Evolutionary conservation across 2,113 vertebrate genomes (phyloP).

Genomic region (Rhinoptilus africanus): DNA sequence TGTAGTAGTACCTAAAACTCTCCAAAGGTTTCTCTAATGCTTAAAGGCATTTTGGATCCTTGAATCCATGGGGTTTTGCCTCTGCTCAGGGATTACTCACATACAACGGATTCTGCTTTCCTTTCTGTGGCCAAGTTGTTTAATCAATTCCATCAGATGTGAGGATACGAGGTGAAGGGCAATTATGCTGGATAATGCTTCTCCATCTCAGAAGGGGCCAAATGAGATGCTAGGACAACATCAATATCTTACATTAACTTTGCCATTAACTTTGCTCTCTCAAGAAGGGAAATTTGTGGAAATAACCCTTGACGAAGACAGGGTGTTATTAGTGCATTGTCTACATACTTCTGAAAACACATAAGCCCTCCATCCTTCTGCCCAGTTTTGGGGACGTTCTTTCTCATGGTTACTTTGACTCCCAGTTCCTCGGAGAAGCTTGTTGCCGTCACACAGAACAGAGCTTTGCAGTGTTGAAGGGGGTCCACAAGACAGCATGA

Average conservation of each 20-base stretch:
- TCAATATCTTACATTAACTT: not conserved
- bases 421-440: not conserved
- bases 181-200: not conserved
- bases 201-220: not conserved
- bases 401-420: not conserved
- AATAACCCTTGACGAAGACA: not conserved
- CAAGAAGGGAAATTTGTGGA: not conserved
- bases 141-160: not conserved
- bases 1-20: not conserved
- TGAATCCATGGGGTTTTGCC: not conserved
- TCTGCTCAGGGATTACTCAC: not conserved
- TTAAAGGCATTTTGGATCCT: not conserved
- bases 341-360: not conserved
- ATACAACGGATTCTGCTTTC: not conserved
- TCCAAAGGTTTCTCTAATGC: not conserved
- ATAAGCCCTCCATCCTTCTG: not conserved
- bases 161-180: not conserved
- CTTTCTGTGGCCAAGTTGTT: not conserved
- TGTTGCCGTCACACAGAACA: not conserved
- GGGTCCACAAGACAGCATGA: not conserved
- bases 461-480: not conserved
- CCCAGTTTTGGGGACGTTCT: not conserved
- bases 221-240: not conserved
- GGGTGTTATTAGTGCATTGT: not conserved
- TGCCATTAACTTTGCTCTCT: not conserved